Conservation (phyloP, 2,797 vertebrate genomes). For the Telmatherina bonti region DNA sequence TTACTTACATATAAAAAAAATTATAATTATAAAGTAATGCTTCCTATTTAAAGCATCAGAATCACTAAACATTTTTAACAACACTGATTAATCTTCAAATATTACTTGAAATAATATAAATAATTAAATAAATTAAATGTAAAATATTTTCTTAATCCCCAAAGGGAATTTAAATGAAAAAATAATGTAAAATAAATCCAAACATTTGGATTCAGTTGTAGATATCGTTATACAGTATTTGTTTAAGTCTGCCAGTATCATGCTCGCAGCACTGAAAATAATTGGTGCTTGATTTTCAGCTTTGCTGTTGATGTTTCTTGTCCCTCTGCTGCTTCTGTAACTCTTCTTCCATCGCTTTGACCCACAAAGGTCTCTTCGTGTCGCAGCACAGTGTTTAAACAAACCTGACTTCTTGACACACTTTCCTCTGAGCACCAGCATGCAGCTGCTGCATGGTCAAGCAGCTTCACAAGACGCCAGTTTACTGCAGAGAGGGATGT, state of each 20-base stretch:
- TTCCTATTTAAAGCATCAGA: no score
- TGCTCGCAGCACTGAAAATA: neutral
- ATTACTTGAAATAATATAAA: no score
- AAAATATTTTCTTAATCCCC: no score
- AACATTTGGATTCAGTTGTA: neutral
- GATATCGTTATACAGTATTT: neutral
- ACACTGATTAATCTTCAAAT: neutral
- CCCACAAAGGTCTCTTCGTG: constrained; percentile 36
- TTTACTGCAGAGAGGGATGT: constrained; percentile 42
- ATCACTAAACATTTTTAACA: neutral
- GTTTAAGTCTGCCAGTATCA: no score
- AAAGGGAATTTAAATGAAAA: no score
- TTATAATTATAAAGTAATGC: no score
- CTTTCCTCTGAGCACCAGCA: constrained; percentile 34
- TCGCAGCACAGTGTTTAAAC: constrained; percentile 36
- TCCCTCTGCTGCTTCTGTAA: neutral
- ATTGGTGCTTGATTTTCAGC: neutral
- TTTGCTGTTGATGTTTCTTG: neutral
- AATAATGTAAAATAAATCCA: neutral
- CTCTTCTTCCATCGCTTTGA: constrained; percentile 16
- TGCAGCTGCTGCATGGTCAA: constrained; percentile 67
- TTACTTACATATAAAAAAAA: no score
- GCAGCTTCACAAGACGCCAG: constrained; percentile 49
- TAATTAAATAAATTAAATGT: no score
- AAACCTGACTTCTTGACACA: constrained; percentile 52